These are phyloP conservation scores for Oncopodura yosiiana DNA, from an alignment of 1,140 invertebrate genomes.

Conservation along the genomic window DNA sequence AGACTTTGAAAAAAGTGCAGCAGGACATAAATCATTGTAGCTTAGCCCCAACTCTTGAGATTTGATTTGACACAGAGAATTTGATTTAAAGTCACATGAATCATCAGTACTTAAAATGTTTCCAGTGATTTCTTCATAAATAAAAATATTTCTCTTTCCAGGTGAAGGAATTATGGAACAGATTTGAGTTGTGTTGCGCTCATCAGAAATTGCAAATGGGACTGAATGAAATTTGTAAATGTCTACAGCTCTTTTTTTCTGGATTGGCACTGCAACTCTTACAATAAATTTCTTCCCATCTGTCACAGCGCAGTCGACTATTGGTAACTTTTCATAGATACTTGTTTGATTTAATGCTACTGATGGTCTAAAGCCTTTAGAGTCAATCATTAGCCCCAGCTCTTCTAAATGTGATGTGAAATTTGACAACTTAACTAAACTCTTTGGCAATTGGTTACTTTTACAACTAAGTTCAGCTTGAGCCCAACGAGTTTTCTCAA, in stretches of 20 bases:
- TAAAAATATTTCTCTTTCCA: not conserved
- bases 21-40: conserved; percentile 14
- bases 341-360: conserved; percentile 10
- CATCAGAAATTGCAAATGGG: too few relatives aligned
- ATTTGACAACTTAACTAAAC: conserved; percentile 6
- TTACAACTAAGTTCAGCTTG: conserved; percentile 10
- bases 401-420: conserved; percentile 6
- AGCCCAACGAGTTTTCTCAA: conserved; percentile 24
- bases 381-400: not conserved
- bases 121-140: conserved; percentile 12
- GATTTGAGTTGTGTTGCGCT: conserved; percentile 9
- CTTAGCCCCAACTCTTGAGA: not conserved
- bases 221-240: too few relatives aligned
- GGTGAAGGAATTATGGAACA: conserved; percentile 18
- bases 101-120: conserved; percentile 4
- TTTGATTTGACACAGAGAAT: conserved; percentile 5
- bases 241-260: conserved; percentile 3
- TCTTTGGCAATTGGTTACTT: conserved; percentile 1
- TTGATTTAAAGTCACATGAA: conserved; percentile 17
- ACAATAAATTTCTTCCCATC: conserved; percentile 8
- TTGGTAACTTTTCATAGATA: conserved; percentile 14
- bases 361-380: not conserved
- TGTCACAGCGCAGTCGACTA: conserved; percentile 19
- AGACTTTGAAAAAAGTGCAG: conserved; percentile 9
- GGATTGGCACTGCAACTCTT: conserved; percentile 14